Evolutionary conservation across 2,113 vertebrate genomes (phyloP).

Genomic region (Prunella fulvescens): DNA sequence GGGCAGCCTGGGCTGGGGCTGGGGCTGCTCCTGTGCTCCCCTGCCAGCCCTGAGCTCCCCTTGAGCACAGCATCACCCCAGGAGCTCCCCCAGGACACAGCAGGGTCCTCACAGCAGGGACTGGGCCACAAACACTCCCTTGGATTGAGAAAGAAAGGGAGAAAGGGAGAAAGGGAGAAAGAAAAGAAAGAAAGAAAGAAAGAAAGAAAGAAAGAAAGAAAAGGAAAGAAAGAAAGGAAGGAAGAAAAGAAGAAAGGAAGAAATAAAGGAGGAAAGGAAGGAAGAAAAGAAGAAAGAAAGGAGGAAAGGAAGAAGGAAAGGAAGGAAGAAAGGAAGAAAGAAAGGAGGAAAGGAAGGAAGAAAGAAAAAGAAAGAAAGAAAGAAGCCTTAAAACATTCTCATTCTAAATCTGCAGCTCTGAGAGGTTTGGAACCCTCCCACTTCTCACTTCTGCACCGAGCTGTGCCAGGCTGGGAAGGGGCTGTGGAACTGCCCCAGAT

Average conservation of each 20-base stretch:
- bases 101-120: neutral
- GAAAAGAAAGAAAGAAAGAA: no score
- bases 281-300: no score
- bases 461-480: neutral
- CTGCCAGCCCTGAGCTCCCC: neutral
- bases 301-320: no score
- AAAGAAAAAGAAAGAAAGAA: no score
- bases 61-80: neutral
- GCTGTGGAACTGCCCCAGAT: neutral
- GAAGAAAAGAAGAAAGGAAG: no score
- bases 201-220: no score
- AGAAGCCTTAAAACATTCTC: neutral
- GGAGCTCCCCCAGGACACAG: neutral
- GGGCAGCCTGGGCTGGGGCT: neutral
- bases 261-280: no score
- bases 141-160: neutral
- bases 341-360: no score
- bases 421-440: neutral
- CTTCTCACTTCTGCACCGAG: neutral
- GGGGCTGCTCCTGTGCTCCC: accelerated
- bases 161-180: no score
- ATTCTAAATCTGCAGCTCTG: neutral
- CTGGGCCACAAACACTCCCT: neutral
- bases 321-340: no score
- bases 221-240: no score